These are phyloP conservation scores for Amphilophus citrinellus DNA, from an alignment of 2,113 vertebrate species.

Conservation along the genomic window DNA sequence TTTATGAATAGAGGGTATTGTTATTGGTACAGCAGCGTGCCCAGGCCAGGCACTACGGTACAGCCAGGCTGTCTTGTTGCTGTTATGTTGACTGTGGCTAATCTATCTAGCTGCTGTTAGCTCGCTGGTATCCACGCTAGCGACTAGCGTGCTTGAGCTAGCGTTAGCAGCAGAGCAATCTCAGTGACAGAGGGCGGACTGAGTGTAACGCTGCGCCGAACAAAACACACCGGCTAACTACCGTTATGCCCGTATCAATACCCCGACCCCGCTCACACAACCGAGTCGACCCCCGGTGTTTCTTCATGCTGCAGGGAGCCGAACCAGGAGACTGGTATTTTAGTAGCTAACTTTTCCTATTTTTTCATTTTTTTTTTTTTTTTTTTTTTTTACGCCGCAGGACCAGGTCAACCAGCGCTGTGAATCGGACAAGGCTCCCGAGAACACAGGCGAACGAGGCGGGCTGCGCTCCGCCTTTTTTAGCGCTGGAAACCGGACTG, in stretches of 20 bases:
- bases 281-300: not conserved
- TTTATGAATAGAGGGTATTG: slow-evolving; percentile 6
- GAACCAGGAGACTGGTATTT: not conserved
- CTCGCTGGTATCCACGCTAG: slow-evolving; percentile 42
- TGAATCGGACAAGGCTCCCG: slow-evolving; percentile 61
- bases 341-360: slow-evolving; percentile 15
- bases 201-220: slow-evolving; percentile 45
- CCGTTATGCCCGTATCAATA: not conserved
- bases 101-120: slow-evolving; percentile 57
- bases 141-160: slow-evolving; percentile 46
- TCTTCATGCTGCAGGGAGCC: not conserved
- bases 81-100: slow-evolving; percentile 55
- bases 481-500: not conserved
- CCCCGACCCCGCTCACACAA: fast-evolving
- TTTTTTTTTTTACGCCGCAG: slow-evolving; percentile 32
- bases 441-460: slow-evolving; percentile 61
- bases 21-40: slow-evolving; percentile 8
- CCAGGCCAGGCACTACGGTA: slow-evolving; percentile 12
- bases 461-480: slow-evolving; percentile 58
- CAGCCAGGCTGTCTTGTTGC: slow-evolving; percentile 25
- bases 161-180: slow-evolving; percentile 59
- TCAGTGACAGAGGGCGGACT: slow-evolving; percentile 70
- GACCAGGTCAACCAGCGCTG: slow-evolving; percentile 56
- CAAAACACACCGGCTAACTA: slow-evolving; percentile 53
- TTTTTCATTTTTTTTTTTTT: not conserved